Conservation (phyloP, 2,113 vertebrate species). For the Hydrolagus affinis region DNA sequence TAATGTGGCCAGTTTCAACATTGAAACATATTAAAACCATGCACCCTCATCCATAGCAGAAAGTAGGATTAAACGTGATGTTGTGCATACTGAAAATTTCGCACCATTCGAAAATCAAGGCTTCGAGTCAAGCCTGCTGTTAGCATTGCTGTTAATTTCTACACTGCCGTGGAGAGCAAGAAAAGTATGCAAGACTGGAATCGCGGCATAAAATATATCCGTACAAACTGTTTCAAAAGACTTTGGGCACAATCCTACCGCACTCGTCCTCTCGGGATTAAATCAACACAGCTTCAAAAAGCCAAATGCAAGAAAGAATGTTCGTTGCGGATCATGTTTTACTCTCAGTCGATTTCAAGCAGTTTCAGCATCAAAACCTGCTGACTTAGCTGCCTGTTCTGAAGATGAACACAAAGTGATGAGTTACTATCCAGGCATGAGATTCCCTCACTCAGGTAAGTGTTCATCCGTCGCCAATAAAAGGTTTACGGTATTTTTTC, state of each 20-base stretch:
- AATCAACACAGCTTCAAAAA: background rate
- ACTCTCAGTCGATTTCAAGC: too few species aligned
- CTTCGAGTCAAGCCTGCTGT: background rate
- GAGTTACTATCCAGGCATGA: too few species aligned
- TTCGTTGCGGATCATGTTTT: too few species aligned
- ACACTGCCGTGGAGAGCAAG: background rate
- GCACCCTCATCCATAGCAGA: background rate
- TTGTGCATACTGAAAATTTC: too few species aligned
- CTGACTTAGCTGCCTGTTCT: too few species aligned
- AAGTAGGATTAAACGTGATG: background rate
- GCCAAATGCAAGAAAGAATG: too few species aligned
- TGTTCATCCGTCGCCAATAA: too few species aligned
- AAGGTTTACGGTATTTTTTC: too few species aligned
- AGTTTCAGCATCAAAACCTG: too few species aligned
- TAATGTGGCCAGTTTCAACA: background rate
- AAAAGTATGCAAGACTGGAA: background rate
- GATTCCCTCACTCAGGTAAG: too few species aligned
- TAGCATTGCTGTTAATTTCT: background rate
- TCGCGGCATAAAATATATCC: background rate
- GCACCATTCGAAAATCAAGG: too few species aligned
- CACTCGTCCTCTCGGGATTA: background rate
- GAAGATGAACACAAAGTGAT: too few species aligned
- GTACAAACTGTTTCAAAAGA: background rate
- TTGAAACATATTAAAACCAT: background rate
- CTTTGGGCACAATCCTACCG: background rate